Base-by-base conservation (phyloP, 2,888 invertebrate species). In the Drosophila anomelani region DNA sequence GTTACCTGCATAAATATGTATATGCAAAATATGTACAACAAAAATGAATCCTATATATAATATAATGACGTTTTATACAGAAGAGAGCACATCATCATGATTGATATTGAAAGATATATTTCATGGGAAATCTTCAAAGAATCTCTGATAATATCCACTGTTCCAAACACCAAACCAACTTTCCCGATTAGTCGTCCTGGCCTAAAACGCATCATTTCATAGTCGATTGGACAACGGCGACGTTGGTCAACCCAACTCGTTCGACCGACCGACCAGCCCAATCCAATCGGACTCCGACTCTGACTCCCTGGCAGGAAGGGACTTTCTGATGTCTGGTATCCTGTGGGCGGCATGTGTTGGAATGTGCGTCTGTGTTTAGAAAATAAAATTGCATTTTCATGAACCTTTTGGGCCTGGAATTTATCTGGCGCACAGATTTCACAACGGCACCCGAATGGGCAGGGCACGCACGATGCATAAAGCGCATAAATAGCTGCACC, bases 321-420 rank as follows among this genome's bases (percentile, higher is more conserved):
- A 44, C 54, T 26, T 38, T 54, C 41, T 62, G 74, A 41, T 54
- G 46, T 61, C 72, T 53, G 60, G 60, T 8, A 34, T 44, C 55
- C 55, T 55, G 64, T 59, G 51, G 75, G 47, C 47, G 72, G 59
- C 23, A 49, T 70, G 46, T 29, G 53, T 36, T 46, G 77, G 69
- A 76, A 76, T 74, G 80, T 80, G 75, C 76, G 83, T 85, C 69
- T 74, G 74, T 87, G 83, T 87, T 85, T 90, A 80, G 79, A 84
- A 91, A 90, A 89, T 91, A 90, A 91, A 91, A 91, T 91, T 91
- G 91, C 90, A 91, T 91, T 91, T 91, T 91, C 91, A 91, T 91
- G 90, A 91, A 91, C 91, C 89, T 82, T 86, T 84, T 76, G 80
- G 68, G 59, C 77, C 81, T 66, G 78, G 75, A 86, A 86, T 86